Evolutionary conservation across 1,140 invertebrate species (phyloP).

Genomic region (Heliconius eleuchia): DNA sequence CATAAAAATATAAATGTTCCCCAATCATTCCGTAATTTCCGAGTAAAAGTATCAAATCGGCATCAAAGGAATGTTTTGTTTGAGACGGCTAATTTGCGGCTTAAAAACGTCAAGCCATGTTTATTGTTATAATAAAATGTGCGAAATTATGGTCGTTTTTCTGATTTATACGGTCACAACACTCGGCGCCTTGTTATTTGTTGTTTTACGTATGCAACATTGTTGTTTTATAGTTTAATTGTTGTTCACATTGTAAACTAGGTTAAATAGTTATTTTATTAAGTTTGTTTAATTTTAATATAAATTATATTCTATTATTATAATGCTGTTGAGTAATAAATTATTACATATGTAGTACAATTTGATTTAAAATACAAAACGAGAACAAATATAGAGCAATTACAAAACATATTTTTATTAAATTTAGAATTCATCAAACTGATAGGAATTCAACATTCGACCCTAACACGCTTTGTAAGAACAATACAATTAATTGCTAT

Average conservation of each 20-base stretch:
- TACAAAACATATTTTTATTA: too few relatives aligned
- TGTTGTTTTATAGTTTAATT: slow-evolving; percentile 28
- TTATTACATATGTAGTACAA: too few relatives aligned
- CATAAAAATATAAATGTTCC: slow-evolving; percentile 41
- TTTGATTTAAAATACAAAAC: too few relatives aligned
- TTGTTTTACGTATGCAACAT: slow-evolving; percentile 47
- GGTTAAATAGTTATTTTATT: not conserved
- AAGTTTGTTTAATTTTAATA: not conserved
- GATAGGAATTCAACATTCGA: too few relatives aligned
- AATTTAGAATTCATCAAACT: too few relatives aligned
- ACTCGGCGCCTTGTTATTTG: slow-evolving; percentile 47
- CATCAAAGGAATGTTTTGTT: slow-evolving; percentile 64
- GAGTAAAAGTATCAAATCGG: slow-evolving; percentile 50
- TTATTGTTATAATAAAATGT: slow-evolving; percentile 75
- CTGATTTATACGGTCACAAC: slow-evolving; percentile 57
- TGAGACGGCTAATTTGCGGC: slow-evolving; percentile 61
- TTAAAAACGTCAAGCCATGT: slow-evolving; percentile 56
- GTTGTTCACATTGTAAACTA: not conserved
- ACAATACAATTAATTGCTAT: too few relatives aligned
- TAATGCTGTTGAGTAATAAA: too few relatives aligned
- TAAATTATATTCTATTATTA: too few relatives aligned
- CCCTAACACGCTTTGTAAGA: too few relatives aligned
- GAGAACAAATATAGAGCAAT: too few relatives aligned
- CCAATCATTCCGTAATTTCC: slow-evolving; percentile 43
- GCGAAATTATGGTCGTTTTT: slow-evolving; percentile 62